A percentile compares a stretch with the other conserved stretches of the same genome.
Conservation (phyloP, 1,140 invertebrate species). For the Heliconius nattereri region DNA sequence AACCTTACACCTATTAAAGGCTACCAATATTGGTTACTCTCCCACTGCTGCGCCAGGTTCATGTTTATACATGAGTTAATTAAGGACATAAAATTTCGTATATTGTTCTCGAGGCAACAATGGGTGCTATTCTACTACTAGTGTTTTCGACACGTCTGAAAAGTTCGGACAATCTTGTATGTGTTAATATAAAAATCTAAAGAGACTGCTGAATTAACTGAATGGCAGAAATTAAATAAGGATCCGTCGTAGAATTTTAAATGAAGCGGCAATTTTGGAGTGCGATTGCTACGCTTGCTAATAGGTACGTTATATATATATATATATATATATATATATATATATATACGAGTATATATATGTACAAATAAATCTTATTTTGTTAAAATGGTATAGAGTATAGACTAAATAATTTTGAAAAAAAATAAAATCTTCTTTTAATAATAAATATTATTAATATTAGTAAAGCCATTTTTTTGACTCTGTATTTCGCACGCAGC, state of each 20-base stretch:
- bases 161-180: not conserved
- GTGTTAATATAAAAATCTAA: conserved; percentile 23
- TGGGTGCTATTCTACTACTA: conserved; percentile 41
- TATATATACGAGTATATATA: too few relatives aligned
- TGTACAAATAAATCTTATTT: not conserved
- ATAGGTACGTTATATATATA: not conserved
- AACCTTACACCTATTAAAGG: not conserved
- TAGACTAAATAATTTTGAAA: not conserved
- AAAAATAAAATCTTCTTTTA: not conserved
- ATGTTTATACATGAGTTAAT: conserved; percentile 52
- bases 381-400: not conserved
- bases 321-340: too few relatives aligned
- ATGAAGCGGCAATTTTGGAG: not conserved
- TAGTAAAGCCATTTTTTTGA: not conserved
- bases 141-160: conserved; percentile 14
- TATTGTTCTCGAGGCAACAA: conserved; percentile 46
- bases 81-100: conserved; percentile 44
- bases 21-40: not conserved
- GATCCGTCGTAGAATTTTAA: conserved; percentile 51
- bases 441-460: not conserved
- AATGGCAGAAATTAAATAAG: conserved; percentile 56
- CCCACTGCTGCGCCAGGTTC: conserved; percentile 17
- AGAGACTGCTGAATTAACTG: conserved; percentile 43
- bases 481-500: too few relatives aligned
- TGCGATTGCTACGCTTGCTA: not conserved